Conservation (phyloP, 2,113 vertebrate species). For the Phaetusa simplex region DNA sequence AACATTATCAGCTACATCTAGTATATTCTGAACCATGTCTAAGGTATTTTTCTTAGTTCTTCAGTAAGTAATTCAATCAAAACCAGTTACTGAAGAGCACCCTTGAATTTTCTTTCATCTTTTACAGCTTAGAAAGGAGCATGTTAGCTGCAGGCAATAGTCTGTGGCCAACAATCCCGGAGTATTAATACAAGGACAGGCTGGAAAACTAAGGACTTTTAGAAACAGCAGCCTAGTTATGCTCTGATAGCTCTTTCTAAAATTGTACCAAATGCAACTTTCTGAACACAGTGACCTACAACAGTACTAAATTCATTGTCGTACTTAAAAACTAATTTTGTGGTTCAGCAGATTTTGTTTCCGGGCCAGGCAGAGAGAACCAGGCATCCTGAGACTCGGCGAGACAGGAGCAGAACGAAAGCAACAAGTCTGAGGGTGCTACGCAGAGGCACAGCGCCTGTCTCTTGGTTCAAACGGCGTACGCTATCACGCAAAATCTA, state of each 20-base stretch:
- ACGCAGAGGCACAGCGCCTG: background rate
- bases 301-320: background rate
- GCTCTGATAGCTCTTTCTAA: background rate
- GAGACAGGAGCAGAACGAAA: background rate
- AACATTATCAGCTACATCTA: background rate
- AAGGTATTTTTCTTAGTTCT: background rate
- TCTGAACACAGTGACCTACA: background rate
- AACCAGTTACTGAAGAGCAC: background rate
- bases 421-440: background rate
- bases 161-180: background rate
- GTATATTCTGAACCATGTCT: background rate
- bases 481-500: background rate
- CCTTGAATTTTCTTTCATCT: background rate
- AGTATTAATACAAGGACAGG: background rate
- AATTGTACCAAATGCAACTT: background rate
- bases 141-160: background rate
- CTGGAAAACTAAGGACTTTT: background rate
- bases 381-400: background rate
- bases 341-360: background rate
- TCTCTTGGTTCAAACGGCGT: background rate
- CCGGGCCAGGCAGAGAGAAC: background rate
- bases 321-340: background rate
- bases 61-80: background rate
- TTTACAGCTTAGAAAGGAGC: background rate
- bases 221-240: background rate